A percentile compares a stretch with the other conserved stretches of the same genome.
Conservation (phyloP, 2,888 invertebrate genomes). For the Cylloceria caligata region DNA sequence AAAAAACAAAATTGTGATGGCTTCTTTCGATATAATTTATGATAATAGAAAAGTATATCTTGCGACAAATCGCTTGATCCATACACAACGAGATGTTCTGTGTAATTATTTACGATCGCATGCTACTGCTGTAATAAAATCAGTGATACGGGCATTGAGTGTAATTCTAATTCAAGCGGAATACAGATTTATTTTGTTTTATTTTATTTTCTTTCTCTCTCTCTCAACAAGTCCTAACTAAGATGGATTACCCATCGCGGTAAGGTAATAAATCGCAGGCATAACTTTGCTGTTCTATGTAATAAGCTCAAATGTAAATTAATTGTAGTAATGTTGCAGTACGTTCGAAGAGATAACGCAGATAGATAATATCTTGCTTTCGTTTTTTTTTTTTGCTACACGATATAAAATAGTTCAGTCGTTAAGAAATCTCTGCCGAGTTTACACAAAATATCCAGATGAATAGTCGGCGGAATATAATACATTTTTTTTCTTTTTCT, state of each 20-base stretch:
- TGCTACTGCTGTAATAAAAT: slow-evolving; percentile 31
- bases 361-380: slow-evolving; percentile 32
- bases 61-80: too few relatives aligned
- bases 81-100: background rate
- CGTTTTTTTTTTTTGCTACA: slow-evolving; percentile 41
- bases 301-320: slow-evolving; percentile 61
- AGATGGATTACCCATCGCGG: slow-evolving; percentile 16
- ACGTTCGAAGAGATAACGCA: slow-evolving; percentile 24
- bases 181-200: slow-evolving; percentile 29
- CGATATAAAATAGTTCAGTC: slow-evolving; percentile 22
- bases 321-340: slow-evolving; percentile 52
- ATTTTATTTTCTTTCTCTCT: slow-evolving; percentile 20
- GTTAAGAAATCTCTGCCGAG: slow-evolving; percentile 4
- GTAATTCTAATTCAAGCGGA: slow-evolving; percentile 10
- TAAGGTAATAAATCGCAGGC: slow-evolving; percentile 49
- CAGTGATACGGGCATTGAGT: slow-evolving; percentile 16
- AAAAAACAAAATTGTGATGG: slow-evolving; percentile 41
- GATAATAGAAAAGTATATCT: too few relatives aligned
- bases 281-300: slow-evolving; percentile 60
- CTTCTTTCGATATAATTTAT: slow-evolving; percentile 18
- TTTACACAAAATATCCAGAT: slow-evolving; percentile 14
- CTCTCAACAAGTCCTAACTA: slow-evolving; percentile 16
- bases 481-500: too few relatives aligned
- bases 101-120: background rate
- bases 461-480: slow-evolving; percentile 33